Evolutionary conservation across 2,113 vertebrate species (phyloP), one percentile per base, ranked within the genome.

Genomic region (Cavia aperea): DNA sequence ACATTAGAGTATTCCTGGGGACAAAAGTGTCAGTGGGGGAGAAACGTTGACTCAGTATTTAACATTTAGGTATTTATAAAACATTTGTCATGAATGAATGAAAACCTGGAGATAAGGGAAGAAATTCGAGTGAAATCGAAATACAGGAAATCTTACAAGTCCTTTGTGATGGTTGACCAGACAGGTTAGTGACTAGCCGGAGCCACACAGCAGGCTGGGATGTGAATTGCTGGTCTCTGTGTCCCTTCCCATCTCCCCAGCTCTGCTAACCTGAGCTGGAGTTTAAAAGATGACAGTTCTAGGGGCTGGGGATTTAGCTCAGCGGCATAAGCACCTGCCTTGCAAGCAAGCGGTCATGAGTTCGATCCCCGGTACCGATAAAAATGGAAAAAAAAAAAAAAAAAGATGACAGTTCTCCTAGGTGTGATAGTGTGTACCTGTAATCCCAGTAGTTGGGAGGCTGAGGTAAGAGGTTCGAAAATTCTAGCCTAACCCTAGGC

Each of bases 31-130:
- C 36, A n/a, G 31, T 82, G 33, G 49, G 9, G 1, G 16, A 58
- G 49, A 58, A 51, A 31, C 7, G 54, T 79, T 39, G 60, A 65
- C 15, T 82, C 26, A 26, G 29, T 33, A 3, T 39, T 75, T 1
- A 23, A 83, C 24, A 43, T n/a, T 63, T 83, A 29, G 65, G 15
- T 94, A 54, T 88, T 86, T 93, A 85, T 62, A 89, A 94, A 93
- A 78, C 62, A 66, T 39, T 88, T 86, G 83, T 75, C 43, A 68
- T 10, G 13, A 95, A 43, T 79, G 86, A 83, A 9, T 54, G 49
- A 78, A 89, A 86, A 62, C n/a, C 43, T 86, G 33, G 72, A 92
- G 77, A 79, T 39, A 24, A 23, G 43, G 81, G 75, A 70, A 81
- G 60, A 33, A 83, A 89, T 31, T 66, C 51, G 66, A 85, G 63